Evolutionary conservation across 1,140 invertebrate genomes (phyloP).

Genomic region (Xylocopa sonorina): DNA sequence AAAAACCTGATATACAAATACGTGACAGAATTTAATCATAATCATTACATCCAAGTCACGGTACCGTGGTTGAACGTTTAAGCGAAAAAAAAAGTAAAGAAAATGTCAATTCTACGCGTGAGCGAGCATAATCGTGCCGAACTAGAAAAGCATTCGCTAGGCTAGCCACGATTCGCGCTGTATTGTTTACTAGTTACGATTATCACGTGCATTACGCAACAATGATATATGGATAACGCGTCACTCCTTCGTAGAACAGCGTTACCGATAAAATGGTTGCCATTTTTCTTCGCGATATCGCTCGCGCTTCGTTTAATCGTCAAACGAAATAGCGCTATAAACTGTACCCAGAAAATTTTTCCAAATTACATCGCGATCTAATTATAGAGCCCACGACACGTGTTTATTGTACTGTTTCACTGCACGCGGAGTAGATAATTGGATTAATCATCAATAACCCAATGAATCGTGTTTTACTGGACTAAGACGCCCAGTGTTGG

Average conservation of each 20-base stretch:
- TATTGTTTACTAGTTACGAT: conserved; percentile 19
- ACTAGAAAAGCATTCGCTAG: background rate
- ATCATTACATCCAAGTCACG: no score
- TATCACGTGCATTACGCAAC: conserved; percentile 35
- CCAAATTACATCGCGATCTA: background rate
- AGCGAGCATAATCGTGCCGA: background rate
- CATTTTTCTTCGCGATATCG: background rate
- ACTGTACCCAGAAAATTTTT: background rate
- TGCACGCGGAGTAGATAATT: background rate
- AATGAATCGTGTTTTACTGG: background rate
- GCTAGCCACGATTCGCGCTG: background rate
- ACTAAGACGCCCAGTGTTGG: background rate
- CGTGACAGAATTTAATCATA: background rate
- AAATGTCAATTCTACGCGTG: no score
- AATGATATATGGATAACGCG: background rate
- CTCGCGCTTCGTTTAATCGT: background rate
- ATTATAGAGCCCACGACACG: no score
- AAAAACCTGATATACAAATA: background rate
- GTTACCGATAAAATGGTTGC: background rate
- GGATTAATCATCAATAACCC: background rate
- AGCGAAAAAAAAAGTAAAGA: no score
- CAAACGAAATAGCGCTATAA: background rate
- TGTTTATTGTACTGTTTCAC: background rate
- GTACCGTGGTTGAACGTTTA: no score
- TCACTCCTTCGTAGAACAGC: background rate